Base-by-base conservation (phyloP, 2,888 invertebrate genomes). In the Aquatica leii region DNA sequence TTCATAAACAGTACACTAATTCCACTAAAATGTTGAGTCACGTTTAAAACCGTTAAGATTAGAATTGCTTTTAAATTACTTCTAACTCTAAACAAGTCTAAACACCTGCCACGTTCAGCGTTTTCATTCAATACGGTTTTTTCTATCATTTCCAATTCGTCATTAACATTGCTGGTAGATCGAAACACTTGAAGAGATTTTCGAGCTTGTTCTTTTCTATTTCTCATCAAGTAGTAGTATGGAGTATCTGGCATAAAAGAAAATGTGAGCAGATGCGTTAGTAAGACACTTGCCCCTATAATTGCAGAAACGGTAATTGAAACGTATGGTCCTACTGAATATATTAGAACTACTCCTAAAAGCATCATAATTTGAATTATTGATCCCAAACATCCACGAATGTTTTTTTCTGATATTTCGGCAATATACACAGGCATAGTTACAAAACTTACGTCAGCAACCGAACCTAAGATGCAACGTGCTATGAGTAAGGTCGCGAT, bases 1-100 rank as follows among this genome's bases (percentile, higher is more conserved):
- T 82, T 82, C 81, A 82, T 81, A n/a, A 81, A 48, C 49, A 82
- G 78, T 0, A 81, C 81, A 49, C 76, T 78, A 34, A 81, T 79
- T 24, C 78, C 77, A 40, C 77, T 77, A 57, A 81, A 79, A 65
- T 81, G 80, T 69, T 82, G 81, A 0, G 76, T 75, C 0, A 72
- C 77, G 58, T 80, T 80, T 21, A 82, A 65, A 2, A 80, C 75
- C 0, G 77, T 74, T 77, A 82, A 78, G 12, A 82, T 79, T 2
- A 79, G 60, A 14, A 81, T 49, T 2, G 79, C 81, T 67, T 76
- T 78, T 24, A 80, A 69, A 58, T 81, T 80, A 59, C 80, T 80
- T 24, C 72, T 71, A 1, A 80, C 74, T 21, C 77, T 53, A 53
- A 82, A 35, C 8, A 82, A 66, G 68, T 81, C 81, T 52, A 77